These are phyloP conservation scores for Callyntrura sp. DNA, from an alignment of 2,888 invertebrate species.

Conservation along the genomic window DNA sequence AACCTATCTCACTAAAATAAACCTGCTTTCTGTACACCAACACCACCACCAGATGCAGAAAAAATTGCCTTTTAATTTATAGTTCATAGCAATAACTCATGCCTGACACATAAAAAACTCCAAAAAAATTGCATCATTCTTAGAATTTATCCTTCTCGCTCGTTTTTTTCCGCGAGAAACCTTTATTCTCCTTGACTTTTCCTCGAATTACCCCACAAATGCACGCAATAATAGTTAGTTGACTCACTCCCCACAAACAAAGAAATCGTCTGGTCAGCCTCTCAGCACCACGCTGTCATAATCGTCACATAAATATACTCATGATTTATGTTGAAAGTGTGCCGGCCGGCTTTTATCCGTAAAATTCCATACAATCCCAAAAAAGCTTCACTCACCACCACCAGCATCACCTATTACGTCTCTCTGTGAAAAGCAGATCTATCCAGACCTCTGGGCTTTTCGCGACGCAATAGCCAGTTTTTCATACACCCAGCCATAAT, in stretches of 20 bases:
- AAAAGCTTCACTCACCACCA: no score
- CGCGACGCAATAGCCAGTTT: constrained; percentile 12
- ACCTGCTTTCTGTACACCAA: neutral
- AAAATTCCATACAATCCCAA: neutral
- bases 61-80: neutral
- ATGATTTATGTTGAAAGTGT: neutral
- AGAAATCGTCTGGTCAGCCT: no score
- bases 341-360: constrained; percentile 1
- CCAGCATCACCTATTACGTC: neutral
- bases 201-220: no score
- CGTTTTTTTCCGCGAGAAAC: neutral
- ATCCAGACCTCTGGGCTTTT: constrained; percentile 3
- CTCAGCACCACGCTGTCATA: neutral
- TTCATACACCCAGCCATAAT: neutral
- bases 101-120: no score
- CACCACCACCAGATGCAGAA: neutral
- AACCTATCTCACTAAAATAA: neutral
- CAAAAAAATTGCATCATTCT: neutral
- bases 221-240: no score
- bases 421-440: neutral
- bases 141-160: neutral
- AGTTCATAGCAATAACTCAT: no score
- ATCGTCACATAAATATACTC: neutral
- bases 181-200: neutral
- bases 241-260: no score